A percentile compares a stretch with the other conserved stretches of the same genome.
phyloP scores from a whole-genome alignment of 2,113 vertebrate species.

The Xenus cinereus region DNA sequence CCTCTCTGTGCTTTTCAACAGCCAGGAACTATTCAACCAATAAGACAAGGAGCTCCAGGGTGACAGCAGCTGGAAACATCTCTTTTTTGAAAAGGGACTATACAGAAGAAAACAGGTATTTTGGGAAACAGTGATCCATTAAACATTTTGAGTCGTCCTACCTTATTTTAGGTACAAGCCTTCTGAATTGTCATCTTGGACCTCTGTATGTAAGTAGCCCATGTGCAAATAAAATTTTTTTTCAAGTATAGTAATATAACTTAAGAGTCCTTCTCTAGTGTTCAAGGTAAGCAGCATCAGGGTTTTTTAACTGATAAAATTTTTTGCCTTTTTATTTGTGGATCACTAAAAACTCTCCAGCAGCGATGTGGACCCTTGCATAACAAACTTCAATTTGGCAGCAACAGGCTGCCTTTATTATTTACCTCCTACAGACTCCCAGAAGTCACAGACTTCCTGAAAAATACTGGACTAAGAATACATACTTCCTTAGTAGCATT shows the following conservation, averaged over 20 bases:
- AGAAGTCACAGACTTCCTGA: not conserved
- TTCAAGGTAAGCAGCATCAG: not conserved
- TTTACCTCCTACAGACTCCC: not conserved
- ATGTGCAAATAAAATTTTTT: not conserved
- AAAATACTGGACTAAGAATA: not conserved
- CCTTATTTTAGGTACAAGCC: not conserved
- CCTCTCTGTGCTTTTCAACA: constrained; percentile 52
- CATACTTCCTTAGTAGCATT: not conserved
- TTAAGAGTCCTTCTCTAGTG: not conserved
- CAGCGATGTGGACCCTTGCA: not conserved
- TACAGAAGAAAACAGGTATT: not conserved
- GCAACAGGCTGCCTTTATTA: not conserved
- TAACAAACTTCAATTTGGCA: not conserved
- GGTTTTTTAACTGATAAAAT: not conserved
- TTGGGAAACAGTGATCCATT: not conserved
- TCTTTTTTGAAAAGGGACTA: not conserved
- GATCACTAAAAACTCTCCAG: not conserved
- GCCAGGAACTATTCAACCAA: not conserved
- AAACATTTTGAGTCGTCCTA: not conserved
- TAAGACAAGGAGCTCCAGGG: not conserved
- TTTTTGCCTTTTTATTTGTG: not conserved
- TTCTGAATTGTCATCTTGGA: not conserved
- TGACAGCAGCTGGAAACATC: not conserved
- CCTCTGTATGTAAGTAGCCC: not conserved
- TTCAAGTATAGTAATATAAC: not conserved